phyloP scores from a whole-genome alignment of 1,140 invertebrate genomes.

The Calosoma granatense region DNA sequence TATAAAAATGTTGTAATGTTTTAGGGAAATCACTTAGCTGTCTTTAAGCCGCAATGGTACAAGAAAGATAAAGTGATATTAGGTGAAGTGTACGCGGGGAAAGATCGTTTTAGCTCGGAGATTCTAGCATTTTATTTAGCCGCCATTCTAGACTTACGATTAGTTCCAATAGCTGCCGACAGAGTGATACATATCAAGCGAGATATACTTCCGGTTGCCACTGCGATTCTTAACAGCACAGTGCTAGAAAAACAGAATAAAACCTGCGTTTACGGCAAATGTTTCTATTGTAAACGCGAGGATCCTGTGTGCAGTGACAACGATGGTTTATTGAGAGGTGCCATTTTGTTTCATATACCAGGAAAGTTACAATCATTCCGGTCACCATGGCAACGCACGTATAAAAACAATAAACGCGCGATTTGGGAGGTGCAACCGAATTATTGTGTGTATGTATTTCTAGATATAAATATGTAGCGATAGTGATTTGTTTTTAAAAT shows the following conservation, averaged over 20 bases:
- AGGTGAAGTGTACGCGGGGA: conserved; percentile 75
- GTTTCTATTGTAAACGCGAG: conserved; percentile 72
- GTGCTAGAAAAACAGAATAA: conserved; percentile 40
- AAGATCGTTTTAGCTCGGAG: conserved; percentile 89
- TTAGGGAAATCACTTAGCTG: conserved; percentile 60
- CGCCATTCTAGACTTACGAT: conserved; percentile 63
- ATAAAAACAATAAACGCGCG: conserved; percentile 61
- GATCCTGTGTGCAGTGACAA: conserved; percentile 72
- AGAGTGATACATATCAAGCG: conserved; percentile 61
- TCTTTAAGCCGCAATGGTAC: conserved; percentile 91
- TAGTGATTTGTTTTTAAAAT: conserved; percentile 10
- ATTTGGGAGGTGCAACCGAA: conserved; percentile 67
- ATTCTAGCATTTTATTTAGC: conserved; percentile 89
- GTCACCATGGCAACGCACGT: conserved; percentile 85
- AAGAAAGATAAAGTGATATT: conserved; percentile 58
- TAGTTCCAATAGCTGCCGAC: conserved; percentile 69
- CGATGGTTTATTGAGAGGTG: conserved; percentile 63
- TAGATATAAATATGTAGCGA: not conserved
- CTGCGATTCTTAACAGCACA: conserved; percentile 50
- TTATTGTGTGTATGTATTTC: conserved; percentile 58
- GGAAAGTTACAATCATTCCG: conserved; percentile 54
- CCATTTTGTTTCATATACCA: conserved; percentile 75
- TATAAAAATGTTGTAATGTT: conserved; percentile 15
- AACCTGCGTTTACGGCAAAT: conserved; percentile 80
- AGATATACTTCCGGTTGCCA: conserved; percentile 64